These are phyloP conservation scores for Hemibagrus wyckioides DNA, from an alignment of 2,113 vertebrate species.

Conservation along the genomic window DNA sequence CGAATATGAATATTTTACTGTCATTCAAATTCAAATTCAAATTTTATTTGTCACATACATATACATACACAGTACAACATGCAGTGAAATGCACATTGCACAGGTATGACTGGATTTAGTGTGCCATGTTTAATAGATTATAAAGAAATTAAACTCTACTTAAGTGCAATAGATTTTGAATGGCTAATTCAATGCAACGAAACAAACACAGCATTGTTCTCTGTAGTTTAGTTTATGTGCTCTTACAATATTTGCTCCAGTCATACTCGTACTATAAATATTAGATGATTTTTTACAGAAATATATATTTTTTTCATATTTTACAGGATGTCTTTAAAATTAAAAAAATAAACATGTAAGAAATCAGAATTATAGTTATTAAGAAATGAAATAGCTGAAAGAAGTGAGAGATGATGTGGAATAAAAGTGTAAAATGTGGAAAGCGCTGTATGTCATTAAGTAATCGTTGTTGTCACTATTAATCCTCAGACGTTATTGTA, in stretches of 20 bases:
- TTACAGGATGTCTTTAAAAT: not conserved
- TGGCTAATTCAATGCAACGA: not conserved
- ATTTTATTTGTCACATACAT: no score
- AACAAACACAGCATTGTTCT: not conserved
- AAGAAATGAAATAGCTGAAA: not conserved
- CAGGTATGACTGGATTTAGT: not conserved
- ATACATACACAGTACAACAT: no score
- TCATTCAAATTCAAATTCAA: no score
- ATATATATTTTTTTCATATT: not conserved
- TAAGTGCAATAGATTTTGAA: not conserved
- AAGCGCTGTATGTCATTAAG: not conserved
- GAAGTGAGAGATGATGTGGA: not conserved
- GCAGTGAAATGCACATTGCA: no score
- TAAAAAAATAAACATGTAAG: not conserved
- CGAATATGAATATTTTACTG: not conserved
- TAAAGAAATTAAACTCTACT: not conserved
- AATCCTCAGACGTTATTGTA: not conserved
- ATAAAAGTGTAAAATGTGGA: slow-evolving; percentile 52
- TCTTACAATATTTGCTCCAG: not conserved
- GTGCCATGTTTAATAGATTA: not conserved
- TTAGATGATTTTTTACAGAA: no score
- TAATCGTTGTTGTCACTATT: not conserved
- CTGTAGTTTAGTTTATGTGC: not conserved
- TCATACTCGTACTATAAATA: no score
- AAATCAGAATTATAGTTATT: no score